A percentile compares a stretch with the other conserved stretches of the same genome.
Conservation (phyloP, 2,113 vertebrate species). For the Pycnonotus jocosus region DNA sequence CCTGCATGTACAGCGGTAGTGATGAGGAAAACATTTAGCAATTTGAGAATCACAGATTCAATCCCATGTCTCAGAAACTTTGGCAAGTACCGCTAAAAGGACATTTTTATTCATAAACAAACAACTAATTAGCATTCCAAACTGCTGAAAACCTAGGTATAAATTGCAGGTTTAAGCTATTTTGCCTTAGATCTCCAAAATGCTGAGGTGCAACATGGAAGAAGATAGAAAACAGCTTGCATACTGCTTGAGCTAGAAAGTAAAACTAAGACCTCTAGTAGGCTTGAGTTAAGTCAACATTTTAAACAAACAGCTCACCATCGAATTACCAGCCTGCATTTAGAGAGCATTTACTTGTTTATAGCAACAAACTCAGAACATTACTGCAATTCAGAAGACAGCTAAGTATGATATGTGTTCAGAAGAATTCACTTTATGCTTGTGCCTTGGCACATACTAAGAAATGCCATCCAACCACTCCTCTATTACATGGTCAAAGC, state of each 20-base stretch:
- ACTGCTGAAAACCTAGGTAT: not conserved
- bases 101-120: not conserved
- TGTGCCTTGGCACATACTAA: conserved; percentile 1
- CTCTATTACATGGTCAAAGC: not conserved
- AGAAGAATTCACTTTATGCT: conserved; percentile 15
- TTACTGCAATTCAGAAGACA: not conserved
- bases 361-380: conserved; percentile 40
- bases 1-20: accelerated
- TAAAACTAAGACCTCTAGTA: not conserved
- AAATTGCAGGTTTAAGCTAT: not conserved
- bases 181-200: not conserved
- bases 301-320: conserved; percentile 33
- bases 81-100: not conserved
- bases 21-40: not conserved
- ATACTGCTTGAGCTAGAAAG: not conserved
- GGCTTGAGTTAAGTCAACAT: not conserved
- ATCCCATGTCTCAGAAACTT: not conserved
- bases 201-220: not conserved
- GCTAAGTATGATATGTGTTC: not conserved
- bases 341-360: conserved; percentile 23
- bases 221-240: conserved; percentile 1
- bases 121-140: not conserved
- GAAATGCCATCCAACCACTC: not conserved
- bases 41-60: not conserved
- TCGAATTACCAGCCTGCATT: not conserved